Evolutionary conservation across 1,140 invertebrate species (phyloP).

Genomic region (Drosophila suzukii): DNA sequence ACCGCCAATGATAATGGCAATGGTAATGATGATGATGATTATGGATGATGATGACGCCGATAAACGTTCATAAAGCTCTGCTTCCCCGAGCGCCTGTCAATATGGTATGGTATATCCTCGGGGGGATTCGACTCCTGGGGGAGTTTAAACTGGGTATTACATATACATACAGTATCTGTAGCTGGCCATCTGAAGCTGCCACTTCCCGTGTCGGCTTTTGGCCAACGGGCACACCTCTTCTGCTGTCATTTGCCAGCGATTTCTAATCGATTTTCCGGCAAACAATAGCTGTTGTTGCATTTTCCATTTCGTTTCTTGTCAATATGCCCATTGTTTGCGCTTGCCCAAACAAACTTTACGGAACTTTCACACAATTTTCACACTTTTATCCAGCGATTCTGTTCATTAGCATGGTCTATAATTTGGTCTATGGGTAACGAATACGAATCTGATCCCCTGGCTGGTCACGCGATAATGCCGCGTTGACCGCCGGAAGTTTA

Average conservation of each 20-base stretch:
- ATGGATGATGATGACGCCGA: constrained; percentile 26
- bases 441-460: constrained; percentile 27
- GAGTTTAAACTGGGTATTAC: background rate
- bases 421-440: constrained; percentile 19
- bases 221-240: constrained; percentile 75
- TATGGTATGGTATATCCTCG: constrained; percentile 37
- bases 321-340: constrained; percentile 65
- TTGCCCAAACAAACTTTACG: constrained; percentile 17
- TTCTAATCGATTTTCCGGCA: constrained; percentile 77
- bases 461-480: constrained; percentile 55
- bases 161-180: background rate
- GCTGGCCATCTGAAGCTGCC: constrained; percentile 41
- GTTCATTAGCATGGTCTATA: constrained; percentile 74
- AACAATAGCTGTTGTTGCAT: constrained; percentile 47
- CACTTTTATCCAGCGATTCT: constrained; percentile 65
- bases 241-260: constrained; percentile 80
- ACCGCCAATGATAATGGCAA: constrained; percentile 12
- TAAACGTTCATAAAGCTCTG: constrained; percentile 49
- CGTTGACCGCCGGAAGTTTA: constrained; percentile 63
- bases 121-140: constrained; percentile 31
- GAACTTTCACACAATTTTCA: constrained; percentile 73
- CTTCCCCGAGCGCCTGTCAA: constrained; percentile 40
- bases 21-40: constrained; percentile 24
- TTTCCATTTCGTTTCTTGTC: constrained; percentile 55
- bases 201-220: constrained; percentile 43